Percentiles rank a stretch among this genome's conserved stretches.
Conservation (phyloP, 2,888 invertebrate species). For the Cremastinae sp. region DNA sequence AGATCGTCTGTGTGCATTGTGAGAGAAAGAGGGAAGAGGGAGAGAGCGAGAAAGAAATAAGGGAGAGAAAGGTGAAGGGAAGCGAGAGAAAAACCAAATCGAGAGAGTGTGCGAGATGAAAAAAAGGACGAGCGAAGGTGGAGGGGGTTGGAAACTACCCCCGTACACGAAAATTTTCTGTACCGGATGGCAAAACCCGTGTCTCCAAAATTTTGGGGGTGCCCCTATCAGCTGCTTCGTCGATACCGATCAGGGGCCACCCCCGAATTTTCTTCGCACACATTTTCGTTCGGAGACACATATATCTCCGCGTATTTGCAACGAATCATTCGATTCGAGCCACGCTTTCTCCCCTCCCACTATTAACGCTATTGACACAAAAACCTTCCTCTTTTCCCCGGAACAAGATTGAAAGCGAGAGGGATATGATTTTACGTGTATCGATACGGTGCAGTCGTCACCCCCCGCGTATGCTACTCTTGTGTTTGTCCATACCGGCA, state of each 20-base stretch:
- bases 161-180: conserved; percentile 24
- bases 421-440: conserved; percentile 32
- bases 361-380: conserved; percentile 76
- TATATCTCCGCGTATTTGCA: conserved; percentile 26
- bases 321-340: conserved; percentile 61
- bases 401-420: conserved; percentile 42
- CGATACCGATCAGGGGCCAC: conserved; percentile 69
- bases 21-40: conserved; percentile 2
- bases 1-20: conserved; percentile 15
- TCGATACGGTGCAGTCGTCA: conserved; percentile 38
- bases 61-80: conserved; percentile 23
- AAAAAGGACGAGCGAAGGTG: conserved; percentile 50
- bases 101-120: conserved; percentile 31
- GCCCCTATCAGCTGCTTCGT: conserved; percentile 76
- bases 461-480: conserved; percentile 33
- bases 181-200: conserved; percentile 42
- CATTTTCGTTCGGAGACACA: conserved; percentile 17
- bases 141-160: conserved; percentile 60
- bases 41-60: background rate
- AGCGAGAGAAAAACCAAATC: conserved; percentile 48
- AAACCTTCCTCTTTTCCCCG: conserved; percentile 60
- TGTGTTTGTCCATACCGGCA: conserved; percentile 8
- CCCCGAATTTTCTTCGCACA: conserved; percentile 67
- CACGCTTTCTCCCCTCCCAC: conserved; percentile 73
- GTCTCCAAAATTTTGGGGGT: conserved; percentile 57